phyloP scores from a whole-genome alignment of 2,888 invertebrate species.

The Neoaliturus tenellus region DNA sequence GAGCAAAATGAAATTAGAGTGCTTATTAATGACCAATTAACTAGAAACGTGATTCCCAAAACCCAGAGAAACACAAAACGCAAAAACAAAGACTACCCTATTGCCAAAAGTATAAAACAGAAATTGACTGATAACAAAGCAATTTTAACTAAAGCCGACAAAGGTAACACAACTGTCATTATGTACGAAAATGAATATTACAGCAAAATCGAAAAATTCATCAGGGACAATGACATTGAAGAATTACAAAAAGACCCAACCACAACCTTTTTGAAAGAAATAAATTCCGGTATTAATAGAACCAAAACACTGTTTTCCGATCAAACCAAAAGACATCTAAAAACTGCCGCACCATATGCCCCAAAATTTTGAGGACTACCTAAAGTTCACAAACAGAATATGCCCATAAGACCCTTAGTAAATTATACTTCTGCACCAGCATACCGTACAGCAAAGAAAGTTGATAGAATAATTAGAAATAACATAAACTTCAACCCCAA shows the following conservation, averaged over 20 bases:
- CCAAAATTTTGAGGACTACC: not conserved
- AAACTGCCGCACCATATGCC: not conserved
- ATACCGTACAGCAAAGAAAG: not conserved
- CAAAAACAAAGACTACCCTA: not conserved
- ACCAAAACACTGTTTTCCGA: not conserved
- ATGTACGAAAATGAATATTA: conserved; percentile 35
- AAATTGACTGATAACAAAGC: conserved; percentile 15
- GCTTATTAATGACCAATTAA: not conserved
- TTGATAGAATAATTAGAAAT: not conserved
- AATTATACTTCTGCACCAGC: conserved; percentile 10
- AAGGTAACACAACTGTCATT: conserved; percentile 29
- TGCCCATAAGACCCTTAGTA: not conserved
- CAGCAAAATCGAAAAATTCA: conserved; percentile 73
- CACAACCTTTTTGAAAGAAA: not conserved
- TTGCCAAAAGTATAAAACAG: not conserved
- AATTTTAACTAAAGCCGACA: conserved; percentile 28
- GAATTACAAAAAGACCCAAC: conserved; percentile 6
- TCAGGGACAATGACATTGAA: not conserved
- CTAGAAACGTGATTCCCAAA: not conserved
- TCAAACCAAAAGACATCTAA: not conserved
- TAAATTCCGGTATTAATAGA: not conserved
- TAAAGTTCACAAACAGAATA: not conserved
- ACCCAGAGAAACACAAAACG: not conserved
- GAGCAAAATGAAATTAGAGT: conserved; percentile 3
- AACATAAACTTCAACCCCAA: not conserved